phyloP scores from a whole-genome alignment of 2,888 invertebrate genomes.

The Eristalis arbustorum region DNA sequence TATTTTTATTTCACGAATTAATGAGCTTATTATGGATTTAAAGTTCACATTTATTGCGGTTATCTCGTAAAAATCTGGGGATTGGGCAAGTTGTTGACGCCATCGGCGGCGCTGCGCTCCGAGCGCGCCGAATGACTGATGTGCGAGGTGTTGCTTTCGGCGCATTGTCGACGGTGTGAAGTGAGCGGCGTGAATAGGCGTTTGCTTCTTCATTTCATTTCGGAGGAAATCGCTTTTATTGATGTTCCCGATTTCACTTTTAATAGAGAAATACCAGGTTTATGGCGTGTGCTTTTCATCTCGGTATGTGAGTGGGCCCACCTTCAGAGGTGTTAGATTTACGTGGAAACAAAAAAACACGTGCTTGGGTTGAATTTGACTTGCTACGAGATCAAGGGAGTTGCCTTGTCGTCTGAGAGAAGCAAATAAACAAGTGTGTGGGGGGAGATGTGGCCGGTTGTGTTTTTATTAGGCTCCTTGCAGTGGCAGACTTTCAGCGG shows the following conservation, averaged over 20 bases:
- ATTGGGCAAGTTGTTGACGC: not conserved
- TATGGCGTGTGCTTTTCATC: not conserved
- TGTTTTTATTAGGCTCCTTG: no score
- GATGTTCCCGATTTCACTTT: not conserved
- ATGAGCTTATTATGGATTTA: not conserved
- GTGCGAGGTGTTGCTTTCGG: not conserved
- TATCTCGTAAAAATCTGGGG: not conserved
- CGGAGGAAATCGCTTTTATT: not conserved
- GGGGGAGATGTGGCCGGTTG: no score
- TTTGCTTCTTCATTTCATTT: not conserved
- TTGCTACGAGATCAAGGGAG: no score
- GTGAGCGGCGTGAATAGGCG: not conserved
- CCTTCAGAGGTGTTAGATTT: no score
- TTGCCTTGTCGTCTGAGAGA: no score
- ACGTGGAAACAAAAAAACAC: no score
- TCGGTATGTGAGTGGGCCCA: not conserved
- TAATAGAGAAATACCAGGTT: not conserved
- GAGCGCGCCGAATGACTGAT: not conserved
- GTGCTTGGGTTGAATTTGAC: no score
- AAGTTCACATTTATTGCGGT: not conserved
- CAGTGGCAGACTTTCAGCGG: no score
- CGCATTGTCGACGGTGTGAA: not conserved
- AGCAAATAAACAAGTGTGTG: no score
- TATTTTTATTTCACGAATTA: not conserved
- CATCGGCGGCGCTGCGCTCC: not conserved